Conservation (phyloP, 2,888 invertebrate genomes). For the Eristalinus sepulchralis region DNA sequence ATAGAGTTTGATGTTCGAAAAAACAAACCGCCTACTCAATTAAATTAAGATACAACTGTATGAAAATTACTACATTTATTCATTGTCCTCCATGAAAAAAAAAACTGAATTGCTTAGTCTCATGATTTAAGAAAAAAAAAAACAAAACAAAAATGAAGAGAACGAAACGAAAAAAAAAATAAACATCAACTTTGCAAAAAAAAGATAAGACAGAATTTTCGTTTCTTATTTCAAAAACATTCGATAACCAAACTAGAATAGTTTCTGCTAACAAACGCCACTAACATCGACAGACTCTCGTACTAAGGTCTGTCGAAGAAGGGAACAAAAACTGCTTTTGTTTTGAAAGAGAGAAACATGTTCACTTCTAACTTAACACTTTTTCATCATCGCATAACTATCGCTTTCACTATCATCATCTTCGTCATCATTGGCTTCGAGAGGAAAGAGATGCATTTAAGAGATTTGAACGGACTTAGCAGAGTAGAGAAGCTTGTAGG, state of each 20-base stretch:
- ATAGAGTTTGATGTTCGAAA: background rate
- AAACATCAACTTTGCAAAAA: constrained; percentile 60
- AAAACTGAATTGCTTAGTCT: constrained; percentile 51
- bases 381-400: background rate
- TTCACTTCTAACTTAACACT: background rate
- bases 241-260: background rate
- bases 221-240: constrained; percentile 42
- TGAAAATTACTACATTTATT: background rate
- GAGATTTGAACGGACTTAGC: background rate
- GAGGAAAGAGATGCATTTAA: background rate
- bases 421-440: background rate
- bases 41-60: constrained; percentile 74
- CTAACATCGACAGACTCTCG: background rate
- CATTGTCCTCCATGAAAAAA: background rate
- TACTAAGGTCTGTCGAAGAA: background rate
- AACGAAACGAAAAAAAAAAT: constrained; percentile 28
- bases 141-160: constrained; percentile 31
- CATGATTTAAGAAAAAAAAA: constrained; percentile 75
- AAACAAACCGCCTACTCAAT: constrained; percentile 25
- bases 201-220: constrained; percentile 42
- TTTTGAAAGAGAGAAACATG: background rate
- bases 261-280: background rate
- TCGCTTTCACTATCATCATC: background rate
- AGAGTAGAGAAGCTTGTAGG: no score
- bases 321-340: background rate